Conservation (phyloP, 2,888 invertebrate genomes). For the Acronicta alni region DNA sequence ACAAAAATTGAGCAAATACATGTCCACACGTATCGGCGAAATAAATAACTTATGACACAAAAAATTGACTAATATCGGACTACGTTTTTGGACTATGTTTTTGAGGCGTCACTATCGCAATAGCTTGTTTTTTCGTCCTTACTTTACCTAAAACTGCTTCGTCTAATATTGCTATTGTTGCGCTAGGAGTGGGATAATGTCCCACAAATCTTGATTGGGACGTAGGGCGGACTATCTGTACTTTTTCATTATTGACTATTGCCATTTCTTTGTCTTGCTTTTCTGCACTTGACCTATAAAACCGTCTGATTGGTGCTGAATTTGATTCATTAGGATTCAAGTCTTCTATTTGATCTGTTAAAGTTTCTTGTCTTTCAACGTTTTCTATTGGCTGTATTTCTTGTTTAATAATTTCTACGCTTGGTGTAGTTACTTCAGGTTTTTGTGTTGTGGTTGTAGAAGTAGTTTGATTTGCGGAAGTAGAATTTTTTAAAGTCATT, state of each 20-base stretch:
- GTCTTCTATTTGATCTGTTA: slow-evolving; percentile 75
- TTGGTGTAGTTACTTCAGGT: slow-evolving; percentile 60
- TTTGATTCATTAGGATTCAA: slow-evolving; percentile 66
- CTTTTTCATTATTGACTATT: slow-evolving; percentile 78
- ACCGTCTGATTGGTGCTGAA: slow-evolving; percentile 72
- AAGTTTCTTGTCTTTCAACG: slow-evolving; percentile 69
- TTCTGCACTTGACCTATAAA: slow-evolving; percentile 83
- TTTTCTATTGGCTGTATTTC: slow-evolving; percentile 72
- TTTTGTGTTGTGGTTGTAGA: slow-evolving; percentile 54
- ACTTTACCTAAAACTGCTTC: slow-evolving; percentile 77
- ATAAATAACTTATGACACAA: slow-evolving; percentile 74
- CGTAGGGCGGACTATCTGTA: slow-evolving; percentile 81
- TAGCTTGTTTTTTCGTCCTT: slow-evolving; percentile 72
- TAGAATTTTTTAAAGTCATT: slow-evolving; percentile 70
- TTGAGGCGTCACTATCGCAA: slow-evolving; percentile 67
- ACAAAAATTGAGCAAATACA: slow-evolving; percentile 83
- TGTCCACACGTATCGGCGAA: slow-evolving; percentile 58
- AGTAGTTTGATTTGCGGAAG: slow-evolving; percentile 32
- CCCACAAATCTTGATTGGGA: slow-evolving; percentile 73
- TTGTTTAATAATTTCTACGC: slow-evolving; percentile 73
- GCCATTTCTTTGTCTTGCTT: slow-evolving; percentile 73
- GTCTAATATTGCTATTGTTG: slow-evolving; percentile 78
- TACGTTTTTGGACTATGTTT: slow-evolving; percentile 72
- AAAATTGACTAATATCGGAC: slow-evolving; percentile 77
- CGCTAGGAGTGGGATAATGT: slow-evolving; percentile 71